A percentile compares a stretch with the other conserved stretches of the same genome.
Evolutionary conservation across 2,797 vertebrate species (phyloP).

Genomic region (Mus caroli): DNA sequence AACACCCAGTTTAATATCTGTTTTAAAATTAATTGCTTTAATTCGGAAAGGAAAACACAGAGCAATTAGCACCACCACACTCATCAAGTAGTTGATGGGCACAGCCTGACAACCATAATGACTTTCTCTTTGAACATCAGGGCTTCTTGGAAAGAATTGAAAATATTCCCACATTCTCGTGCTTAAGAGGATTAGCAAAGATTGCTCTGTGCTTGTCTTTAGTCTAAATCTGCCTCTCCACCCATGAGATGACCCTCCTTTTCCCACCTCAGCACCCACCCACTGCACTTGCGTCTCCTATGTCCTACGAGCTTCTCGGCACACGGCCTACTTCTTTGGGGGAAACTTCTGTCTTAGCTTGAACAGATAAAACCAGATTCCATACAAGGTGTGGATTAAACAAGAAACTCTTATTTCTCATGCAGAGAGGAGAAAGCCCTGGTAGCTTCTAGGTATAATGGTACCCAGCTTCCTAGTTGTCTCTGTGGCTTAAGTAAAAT

Average conservation of each 20-base stretch:
- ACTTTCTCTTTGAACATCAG: conserved; percentile 24
- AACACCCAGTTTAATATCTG: conserved; percentile 63
- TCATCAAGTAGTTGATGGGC: conserved; percentile 44
- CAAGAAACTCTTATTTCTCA: neutral
- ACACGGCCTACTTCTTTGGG: neutral
- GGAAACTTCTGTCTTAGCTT: neutral
- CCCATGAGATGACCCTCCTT: neutral
- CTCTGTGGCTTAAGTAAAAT: neutral
- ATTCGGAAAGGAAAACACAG: conserved; percentile 71
- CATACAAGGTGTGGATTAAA: neutral
- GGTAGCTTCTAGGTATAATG: neutral
- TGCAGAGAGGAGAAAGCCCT: neutral
- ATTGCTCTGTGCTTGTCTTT: neutral
- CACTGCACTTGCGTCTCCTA: neutral
- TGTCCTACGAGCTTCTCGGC: neutral
- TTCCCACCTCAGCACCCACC: neutral
- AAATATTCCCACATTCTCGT: neutral
- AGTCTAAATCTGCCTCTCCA: neutral
- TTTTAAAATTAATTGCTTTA: conserved; percentile 78
- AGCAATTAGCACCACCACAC: neutral
- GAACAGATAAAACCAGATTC: neutral
- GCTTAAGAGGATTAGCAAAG: neutral
- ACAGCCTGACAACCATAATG: neutral
- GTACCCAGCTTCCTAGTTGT: neutral
- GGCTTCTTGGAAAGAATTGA: neutral